Conservation (phyloP, 2,888 invertebrate species). For the Himalopsyche kuldschensis region DNA sequence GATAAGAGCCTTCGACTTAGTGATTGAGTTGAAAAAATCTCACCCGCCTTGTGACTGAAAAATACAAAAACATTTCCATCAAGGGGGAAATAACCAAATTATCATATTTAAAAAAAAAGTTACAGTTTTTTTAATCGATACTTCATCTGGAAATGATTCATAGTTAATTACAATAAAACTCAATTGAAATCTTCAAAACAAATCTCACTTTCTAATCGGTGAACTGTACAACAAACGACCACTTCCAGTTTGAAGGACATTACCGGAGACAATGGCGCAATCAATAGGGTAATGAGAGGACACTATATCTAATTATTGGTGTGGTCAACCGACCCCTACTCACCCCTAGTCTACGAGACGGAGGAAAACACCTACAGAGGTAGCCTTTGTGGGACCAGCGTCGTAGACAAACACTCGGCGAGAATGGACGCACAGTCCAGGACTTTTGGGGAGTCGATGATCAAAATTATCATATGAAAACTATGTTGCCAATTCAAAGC, state of each 20-base stretch:
- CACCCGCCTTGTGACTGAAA: too few relatives aligned
- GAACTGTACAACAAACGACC: background rate
- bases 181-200: too few relatives aligned
- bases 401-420: conserved; percentile 16
- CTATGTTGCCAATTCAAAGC: too few relatives aligned
- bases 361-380: background rate
- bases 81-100: too few relatives aligned
- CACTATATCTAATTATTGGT: conserved; percentile 53
- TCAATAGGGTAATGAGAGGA: conserved; percentile 58
- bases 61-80: too few relatives aligned
- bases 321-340: conserved; percentile 48
- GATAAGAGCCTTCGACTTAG: too few relatives aligned
- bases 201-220: background rate
- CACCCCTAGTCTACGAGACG: conserved; percentile 36
- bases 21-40: too few relatives aligned
- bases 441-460: background rate
- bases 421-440: background rate
- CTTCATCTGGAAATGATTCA: too few relatives aligned
- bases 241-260: background rate
- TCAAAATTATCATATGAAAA: background rate
- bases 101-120: too few relatives aligned
- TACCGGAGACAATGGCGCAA: conserved; percentile 52
- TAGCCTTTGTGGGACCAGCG: conserved; percentile 4
- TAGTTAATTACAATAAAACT: too few relatives aligned
- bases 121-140: too few relatives aligned